A percentile compares a stretch with the other conserved stretches of the same genome.
Conservation (phyloP, 2,888 invertebrate species). For the Plebejus melissa region DNA sequence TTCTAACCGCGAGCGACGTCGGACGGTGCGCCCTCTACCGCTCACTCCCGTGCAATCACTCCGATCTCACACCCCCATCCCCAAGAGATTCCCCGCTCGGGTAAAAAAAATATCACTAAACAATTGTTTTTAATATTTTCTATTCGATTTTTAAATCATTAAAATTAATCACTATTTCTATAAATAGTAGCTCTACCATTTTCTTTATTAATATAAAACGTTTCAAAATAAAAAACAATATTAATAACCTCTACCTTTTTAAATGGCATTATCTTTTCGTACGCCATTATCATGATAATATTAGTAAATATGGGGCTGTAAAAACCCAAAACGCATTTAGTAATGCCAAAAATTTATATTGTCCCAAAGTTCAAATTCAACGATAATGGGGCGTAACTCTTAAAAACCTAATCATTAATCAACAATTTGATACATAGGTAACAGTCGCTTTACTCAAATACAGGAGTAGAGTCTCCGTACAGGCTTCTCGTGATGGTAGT, state of each 20-base stretch:
- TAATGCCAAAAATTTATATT: slow-evolving; percentile 58
- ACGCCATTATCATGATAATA: slow-evolving; percentile 39
- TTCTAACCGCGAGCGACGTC: neutral
- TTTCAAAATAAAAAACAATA: slow-evolving; percentile 25
- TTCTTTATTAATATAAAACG: slow-evolving; percentile 22
- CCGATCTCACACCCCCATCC: neutral
- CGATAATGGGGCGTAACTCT: slow-evolving; percentile 62
- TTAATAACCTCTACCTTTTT: slow-evolving; percentile 28
- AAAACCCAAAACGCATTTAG: slow-evolving; percentile 61
- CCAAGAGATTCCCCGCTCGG: slow-evolving; percentile 10
- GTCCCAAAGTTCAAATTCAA: slow-evolving; percentile 64
- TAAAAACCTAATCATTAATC: slow-evolving; percentile 63
- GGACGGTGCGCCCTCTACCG: neutral
- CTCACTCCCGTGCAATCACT: slow-evolving; percentile 17
- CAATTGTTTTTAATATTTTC: slow-evolving; percentile 43
- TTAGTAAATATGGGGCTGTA: slow-evolving; percentile 58
- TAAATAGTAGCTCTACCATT: slow-evolving; percentile 21
- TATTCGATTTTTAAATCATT: slow-evolving; percentile 37
- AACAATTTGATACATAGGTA: slow-evolving; percentile 46
- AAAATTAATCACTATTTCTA: slow-evolving; percentile 26
- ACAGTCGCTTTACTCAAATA: slow-evolving; percentile 27
- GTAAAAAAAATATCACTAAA: slow-evolving; percentile 37
- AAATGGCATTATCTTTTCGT: slow-evolving; percentile 31
- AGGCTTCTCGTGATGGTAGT: neutral
- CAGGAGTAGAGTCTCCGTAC: slow-evolving; percentile 3